These are phyloP conservation scores for Stomatorhinus walkeri DNA, from an alignment of 2,797 vertebrate genomes.

Conservation along the genomic window DNA sequence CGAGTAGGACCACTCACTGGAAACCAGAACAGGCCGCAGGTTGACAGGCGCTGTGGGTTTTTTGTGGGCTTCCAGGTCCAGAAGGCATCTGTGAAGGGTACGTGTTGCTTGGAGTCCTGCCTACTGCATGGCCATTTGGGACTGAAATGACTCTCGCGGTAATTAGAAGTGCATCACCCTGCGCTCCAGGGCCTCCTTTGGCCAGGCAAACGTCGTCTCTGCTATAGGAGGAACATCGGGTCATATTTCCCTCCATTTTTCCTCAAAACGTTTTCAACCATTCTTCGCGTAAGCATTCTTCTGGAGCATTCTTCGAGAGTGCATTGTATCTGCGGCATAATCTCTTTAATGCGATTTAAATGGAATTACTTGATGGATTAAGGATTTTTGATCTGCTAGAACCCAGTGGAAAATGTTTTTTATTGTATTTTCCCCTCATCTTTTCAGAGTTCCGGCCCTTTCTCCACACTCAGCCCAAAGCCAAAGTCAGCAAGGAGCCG, in stretches of 20 bases:
- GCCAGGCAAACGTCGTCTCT: not conserved
- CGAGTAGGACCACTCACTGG: not conserved
- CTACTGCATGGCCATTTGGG: conserved; percentile 14
- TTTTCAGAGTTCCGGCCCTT: not conserved
- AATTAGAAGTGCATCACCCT: not conserved
- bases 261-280: not conserved
- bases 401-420: conserved; percentile 12
- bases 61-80: not conserved
- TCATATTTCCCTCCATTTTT: not conserved
- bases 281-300: not conserved
- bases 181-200: not conserved
- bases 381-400: conserved; percentile 1
- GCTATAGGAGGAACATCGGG: not conserved
- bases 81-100: not conserved
- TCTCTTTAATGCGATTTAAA: conserved; percentile 6
- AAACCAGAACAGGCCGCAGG: not conserved
- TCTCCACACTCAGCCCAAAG: not conserved
- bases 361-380: conserved; percentile 10
- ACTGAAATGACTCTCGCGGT: not conserved
- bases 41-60: not conserved
- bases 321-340: not conserved
- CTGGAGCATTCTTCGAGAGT: not conserved
- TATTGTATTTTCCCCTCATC: not conserved
- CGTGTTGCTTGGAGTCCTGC: conserved; percentile 7
- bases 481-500: not conserved